Evolutionary conservation across 2,113 vertebrate genomes (phyloP), one percentile per base, ranked within the genome.

Genomic region (Shinisaurus crocodilurus): DNA sequence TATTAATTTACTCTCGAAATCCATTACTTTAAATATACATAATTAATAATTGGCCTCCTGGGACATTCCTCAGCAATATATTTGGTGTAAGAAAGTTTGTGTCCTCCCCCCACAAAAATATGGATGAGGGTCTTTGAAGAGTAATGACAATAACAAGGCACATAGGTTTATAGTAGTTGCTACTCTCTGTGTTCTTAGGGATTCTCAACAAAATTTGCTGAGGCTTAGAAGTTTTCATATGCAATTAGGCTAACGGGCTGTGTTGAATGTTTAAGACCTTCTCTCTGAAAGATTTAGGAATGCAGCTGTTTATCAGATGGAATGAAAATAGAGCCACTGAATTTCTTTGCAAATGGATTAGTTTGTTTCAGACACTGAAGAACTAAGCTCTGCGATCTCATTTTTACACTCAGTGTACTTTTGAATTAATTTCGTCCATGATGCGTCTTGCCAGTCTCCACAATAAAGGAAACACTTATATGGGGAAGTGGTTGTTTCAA

Each of bases 171-270:
- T 43, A 92, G 89, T 25, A 85, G 63, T 91, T 79, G 54, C 90
- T 60, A 15, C 37, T 89, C 90, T 96, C 87, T 85, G 63, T 81
- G 86, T 93, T 92, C 72, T 93, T 95, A 95, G 91, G 87, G 90
- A 79, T 88, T 94, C 91, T 94, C 93, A 92, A 89, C 86, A 87
- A 91, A 96, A 93, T 94, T 88, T 95, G 96, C 96, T 96, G 96
- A 96, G 95, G 90, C 92, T 92, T 87, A 88, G 92, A 94, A 86
- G 94, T 95, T 96, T 93, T 92, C 95, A 94, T 96, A 94, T 95
- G 92, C 94, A 94, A 94, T 96, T 95, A 94, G 93, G 93, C 90
- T 82, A 94, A 86, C 95, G 86, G 89, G 91, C 93, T 95, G 92
- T 92, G 94, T 93, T 95, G 94, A 95, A 94, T 93, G 91, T 93